These are phyloP conservation scores for Saccostrea echinata DNA, from an alignment of 1,140 invertebrate species.

Conservation along the genomic window DNA sequence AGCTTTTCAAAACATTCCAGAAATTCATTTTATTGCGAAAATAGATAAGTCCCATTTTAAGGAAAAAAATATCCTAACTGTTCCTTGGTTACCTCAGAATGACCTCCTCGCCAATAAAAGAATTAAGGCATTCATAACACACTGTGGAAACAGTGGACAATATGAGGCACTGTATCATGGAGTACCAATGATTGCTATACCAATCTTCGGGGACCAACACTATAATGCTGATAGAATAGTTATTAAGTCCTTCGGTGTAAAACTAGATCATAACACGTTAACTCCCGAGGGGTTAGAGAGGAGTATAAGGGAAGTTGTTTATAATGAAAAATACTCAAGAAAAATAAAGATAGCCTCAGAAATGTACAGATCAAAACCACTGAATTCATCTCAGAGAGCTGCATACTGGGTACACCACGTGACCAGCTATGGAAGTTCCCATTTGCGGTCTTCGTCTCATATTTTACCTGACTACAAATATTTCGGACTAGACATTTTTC, in stretches of 20 bases:
- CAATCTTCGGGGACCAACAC: constrained; percentile 86
- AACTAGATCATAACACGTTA: constrained; percentile 50
- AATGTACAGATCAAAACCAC: constrained; percentile 61
- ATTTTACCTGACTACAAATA: constrained; percentile 68
- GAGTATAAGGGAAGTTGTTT: constrained; percentile 56
- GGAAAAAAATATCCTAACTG: constrained; percentile 54
- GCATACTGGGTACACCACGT: constrained; percentile 71
- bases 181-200: constrained; percentile 83
- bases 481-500: neutral
- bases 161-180: constrained; percentile 69
- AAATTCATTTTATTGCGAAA: constrained; percentile 57
- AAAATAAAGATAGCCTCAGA: constrained; percentile 64
- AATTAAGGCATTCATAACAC: constrained; percentile 65
- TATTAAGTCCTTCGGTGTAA: constrained; percentile 56
- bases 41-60: constrained; percentile 37
- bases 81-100: constrained; percentile 68
- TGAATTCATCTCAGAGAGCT: constrained; percentile 59
- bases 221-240: constrained; percentile 75
- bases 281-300: constrained; percentile 46
- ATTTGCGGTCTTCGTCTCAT: constrained; percentile 62
- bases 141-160: constrained; percentile 66
- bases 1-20: constrained; percentile 47
- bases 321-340: constrained; percentile 57
- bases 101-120: constrained; percentile 82
- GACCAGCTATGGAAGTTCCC: constrained; percentile 67